Evolutionary conservation across 2,113 vertebrate species (phyloP).

Genomic region (Psilopsiagon aymara): DNA sequence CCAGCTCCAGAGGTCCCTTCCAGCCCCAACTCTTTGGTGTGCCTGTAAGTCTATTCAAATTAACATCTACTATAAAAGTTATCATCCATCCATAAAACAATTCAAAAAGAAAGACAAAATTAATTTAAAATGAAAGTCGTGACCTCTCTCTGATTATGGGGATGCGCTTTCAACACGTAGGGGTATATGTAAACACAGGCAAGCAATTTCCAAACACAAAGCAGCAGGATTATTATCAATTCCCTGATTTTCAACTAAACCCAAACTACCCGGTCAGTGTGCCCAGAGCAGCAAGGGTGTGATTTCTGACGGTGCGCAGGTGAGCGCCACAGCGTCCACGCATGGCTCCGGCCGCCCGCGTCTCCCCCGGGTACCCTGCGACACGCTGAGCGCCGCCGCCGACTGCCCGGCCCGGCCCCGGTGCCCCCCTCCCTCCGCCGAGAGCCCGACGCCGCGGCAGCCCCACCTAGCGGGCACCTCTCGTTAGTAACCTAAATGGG

Average conservation of each 20-base stretch:
- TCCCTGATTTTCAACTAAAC: not conserved
- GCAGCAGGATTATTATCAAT: not conserved
- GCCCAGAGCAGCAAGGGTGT: too few relatives aligned
- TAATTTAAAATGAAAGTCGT: not conserved
- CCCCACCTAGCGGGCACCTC: not conserved
- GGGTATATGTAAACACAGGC: not conserved
- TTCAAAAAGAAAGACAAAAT: not conserved
- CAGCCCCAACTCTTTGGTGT: rapidly evolving
- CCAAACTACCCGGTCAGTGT: not conserved
- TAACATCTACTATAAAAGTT: not conserved
- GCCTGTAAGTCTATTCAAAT: not conserved
- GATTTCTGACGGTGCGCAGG: not conserved
- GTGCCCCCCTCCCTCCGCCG: too few relatives aligned
- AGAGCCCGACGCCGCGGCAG: not conserved
- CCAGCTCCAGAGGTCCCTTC: not conserved
- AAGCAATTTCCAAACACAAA: too few relatives aligned
- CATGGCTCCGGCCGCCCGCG: rapidly evolving
- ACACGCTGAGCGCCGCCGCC: too few relatives aligned
- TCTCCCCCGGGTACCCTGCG: not conserved
- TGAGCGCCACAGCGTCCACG: not conserved
- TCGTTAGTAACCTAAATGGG: not conserved
- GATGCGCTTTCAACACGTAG: not conserved
- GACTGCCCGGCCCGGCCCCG: too few relatives aligned
- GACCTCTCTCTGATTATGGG: not conserved
- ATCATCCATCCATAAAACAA: not conserved